Conservation (phyloP, 2,113 vertebrate genomes). For the Carassius carassius region DNA sequence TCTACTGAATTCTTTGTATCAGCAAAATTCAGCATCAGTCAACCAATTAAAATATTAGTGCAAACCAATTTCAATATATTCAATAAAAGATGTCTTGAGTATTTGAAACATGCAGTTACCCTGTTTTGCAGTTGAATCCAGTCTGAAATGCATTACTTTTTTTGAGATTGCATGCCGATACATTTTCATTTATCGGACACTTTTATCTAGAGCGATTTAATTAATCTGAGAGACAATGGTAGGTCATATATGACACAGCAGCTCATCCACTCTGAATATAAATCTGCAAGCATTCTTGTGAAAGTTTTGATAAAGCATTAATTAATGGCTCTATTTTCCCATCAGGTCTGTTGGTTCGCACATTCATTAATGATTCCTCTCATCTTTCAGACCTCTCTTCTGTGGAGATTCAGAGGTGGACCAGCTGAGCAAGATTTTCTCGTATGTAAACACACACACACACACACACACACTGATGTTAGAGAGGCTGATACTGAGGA, state of each 20-base stretch:
- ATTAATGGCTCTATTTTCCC: background rate
- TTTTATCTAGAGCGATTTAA: too few relatives aligned
- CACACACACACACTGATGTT: background rate
- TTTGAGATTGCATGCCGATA: background rate
- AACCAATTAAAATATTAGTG: background rate
- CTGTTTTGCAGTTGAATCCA: background rate
- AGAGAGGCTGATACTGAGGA: background rate
- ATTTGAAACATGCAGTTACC: background rate
- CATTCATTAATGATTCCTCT: background rate
- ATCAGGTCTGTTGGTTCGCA: slow-evolving; percentile 59
- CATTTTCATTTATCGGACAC: too few relatives aligned
- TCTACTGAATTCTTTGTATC: background rate
- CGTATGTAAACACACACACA: slow-evolving; percentile 70
- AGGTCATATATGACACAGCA: too few relatives aligned
- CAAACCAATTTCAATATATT: background rate
- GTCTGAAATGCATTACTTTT: background rate
- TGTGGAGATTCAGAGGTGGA: slow-evolving; percentile 89
- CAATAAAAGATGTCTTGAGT: background rate
- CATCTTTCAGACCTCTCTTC: slow-evolving; percentile 76
- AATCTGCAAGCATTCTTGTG: background rate
- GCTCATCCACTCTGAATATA: background rate
- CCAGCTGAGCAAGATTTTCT: slow-evolving; percentile 84
- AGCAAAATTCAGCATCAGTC: background rate
- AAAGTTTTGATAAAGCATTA: background rate
- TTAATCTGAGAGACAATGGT: too few relatives aligned